Evolutionary conservation across 1,140 invertebrate species (phyloP).

Genomic region (Aphelinus atriplicis): DNA sequence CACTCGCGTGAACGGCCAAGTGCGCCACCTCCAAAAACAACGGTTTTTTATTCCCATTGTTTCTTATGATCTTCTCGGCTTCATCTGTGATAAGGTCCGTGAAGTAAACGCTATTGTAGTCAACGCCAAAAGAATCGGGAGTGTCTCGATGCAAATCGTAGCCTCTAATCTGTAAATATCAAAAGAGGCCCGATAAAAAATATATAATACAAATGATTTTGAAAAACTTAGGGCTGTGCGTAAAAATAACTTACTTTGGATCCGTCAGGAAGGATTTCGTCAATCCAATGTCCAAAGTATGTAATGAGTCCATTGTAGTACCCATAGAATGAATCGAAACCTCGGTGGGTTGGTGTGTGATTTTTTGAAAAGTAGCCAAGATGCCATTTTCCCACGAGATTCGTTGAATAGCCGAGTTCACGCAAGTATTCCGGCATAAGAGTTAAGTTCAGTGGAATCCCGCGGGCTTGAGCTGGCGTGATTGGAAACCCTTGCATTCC

Average conservation of each 20-base stretch:
- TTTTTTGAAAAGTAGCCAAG: conserved; percentile 60
- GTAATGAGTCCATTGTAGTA: conserved; percentile 63
- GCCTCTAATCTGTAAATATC: conserved; percentile 55
- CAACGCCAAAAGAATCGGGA: not conserved
- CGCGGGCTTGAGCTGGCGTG: conserved; percentile 58
- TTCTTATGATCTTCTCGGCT: conserved; percentile 66
- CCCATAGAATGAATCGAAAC: conserved; percentile 66
- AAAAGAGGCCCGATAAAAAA: no score
- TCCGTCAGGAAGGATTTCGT: no score
- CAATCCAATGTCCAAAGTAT: conserved; percentile 61
- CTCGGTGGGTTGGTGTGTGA: conserved; percentile 62
- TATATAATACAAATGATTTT: no score
- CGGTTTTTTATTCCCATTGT: conserved; percentile 64
- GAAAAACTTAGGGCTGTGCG: no score
- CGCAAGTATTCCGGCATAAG: conserved; percentile 68
- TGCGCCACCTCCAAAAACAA: conserved; percentile 72
- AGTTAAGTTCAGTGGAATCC: conserved; percentile 62
- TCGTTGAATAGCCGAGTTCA: conserved; percentile 66
- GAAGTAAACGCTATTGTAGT: conserved; percentile 57
- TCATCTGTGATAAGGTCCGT: conserved; percentile 70
- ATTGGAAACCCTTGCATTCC: conserved; percentile 26
- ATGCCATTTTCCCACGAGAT: conserved; percentile 70
- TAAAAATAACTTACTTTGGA: no score
- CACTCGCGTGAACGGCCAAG: conserved; percentile 65
- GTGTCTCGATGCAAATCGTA: conserved; percentile 41